A percentile compares a stretch with the other conserved stretches of the same genome.
Conservation (phyloP, 2,113 vertebrate species). For the Centrocercus urophasianus region DNA sequence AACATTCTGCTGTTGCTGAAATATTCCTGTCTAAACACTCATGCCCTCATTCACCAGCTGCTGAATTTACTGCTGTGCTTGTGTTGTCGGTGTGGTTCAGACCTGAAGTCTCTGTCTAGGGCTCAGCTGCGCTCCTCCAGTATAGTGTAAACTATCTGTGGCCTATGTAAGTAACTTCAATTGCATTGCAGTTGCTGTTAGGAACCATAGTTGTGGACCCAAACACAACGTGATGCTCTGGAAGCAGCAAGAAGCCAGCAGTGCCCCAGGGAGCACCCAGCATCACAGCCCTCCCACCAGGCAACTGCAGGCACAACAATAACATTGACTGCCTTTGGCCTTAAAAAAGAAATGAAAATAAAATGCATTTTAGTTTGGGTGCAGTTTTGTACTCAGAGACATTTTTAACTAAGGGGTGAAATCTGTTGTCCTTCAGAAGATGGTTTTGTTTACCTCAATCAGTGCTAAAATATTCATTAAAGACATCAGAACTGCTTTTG, state of each 20-base stretch:
- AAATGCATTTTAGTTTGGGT: accelerated
- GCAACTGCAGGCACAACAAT: not conserved
- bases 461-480: conserved; percentile 83
- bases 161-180: not conserved
- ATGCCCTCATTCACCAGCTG: not conserved
- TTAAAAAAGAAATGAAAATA: not conserved
- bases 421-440: conserved; percentile 73
- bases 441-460: conserved; percentile 80
- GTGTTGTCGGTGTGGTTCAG: not conserved
- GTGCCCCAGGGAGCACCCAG: not conserved
- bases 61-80: not conserved
- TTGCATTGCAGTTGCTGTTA: not conserved
- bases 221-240: not conserved
- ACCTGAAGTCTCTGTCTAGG: not conserved
- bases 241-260: not conserved
- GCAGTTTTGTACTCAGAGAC: conserved; percentile 55
- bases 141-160: not conserved
- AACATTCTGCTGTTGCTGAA: not conserved
- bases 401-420: conserved; percentile 62
- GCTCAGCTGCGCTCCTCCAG: not conserved
- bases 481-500: conserved; percentile 67
- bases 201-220: not conserved
- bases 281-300: not conserved
- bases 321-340: not conserved
- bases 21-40: not conserved